Evolutionary conservation across 2,113 vertebrate genomes (phyloP).

Genomic region (Dryoscopus gambensis): DNA sequence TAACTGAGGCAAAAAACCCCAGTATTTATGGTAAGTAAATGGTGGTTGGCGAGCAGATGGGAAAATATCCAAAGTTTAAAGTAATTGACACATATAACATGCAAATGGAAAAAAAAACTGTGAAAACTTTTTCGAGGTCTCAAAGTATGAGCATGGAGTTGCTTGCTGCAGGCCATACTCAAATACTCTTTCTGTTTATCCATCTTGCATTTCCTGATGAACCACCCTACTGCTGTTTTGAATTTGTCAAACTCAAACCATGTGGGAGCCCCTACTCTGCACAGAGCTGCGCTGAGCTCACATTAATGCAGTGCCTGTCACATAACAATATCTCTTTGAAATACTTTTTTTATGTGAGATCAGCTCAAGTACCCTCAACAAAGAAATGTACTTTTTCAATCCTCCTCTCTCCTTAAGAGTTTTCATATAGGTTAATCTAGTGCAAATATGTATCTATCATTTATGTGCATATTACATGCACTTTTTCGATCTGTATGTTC

Average conservation of each 20-base stretch:
- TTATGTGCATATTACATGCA: background rate
- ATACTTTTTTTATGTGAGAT: background rate
- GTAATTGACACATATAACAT: background rate
- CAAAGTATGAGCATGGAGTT: background rate
- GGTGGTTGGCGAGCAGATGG: background rate
- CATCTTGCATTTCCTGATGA: background rate
- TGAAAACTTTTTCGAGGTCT: background rate
- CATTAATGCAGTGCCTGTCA: background rate
- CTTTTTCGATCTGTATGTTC: background rate
- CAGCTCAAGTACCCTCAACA: background rate
- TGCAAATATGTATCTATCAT: background rate
- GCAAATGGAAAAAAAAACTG: background rate
- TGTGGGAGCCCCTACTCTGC: background rate
- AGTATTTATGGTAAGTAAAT: conserved; percentile 37
- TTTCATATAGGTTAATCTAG: background rate
- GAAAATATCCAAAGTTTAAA: conserved; percentile 3
- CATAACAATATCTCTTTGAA: background rate
- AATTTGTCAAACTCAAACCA: background rate
- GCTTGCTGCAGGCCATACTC: background rate
- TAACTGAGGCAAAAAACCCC: background rate
- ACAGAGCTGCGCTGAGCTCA: background rate
- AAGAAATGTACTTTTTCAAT: background rate
- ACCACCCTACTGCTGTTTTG: background rate
- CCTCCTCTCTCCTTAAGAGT: background rate
- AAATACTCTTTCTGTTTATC: background rate